Base-by-base conservation (phyloP, 2,888 invertebrate species). In the Drosophila anomalata region DNA sequence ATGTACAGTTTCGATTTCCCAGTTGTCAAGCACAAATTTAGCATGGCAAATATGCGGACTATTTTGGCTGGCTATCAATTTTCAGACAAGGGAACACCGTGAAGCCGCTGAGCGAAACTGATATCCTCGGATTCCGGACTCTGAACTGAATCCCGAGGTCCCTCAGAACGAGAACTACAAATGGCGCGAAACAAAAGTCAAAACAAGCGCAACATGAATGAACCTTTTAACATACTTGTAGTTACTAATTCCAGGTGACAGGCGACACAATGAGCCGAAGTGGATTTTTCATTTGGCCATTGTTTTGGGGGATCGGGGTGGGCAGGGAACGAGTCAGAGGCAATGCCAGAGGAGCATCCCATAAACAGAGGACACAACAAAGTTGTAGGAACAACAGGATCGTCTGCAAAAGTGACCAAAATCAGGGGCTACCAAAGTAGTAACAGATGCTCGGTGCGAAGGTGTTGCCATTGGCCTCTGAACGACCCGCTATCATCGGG, bases 151-250 rank as follows among this genome's bases (percentile, higher is more conserved):
- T 61, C 26, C 41, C 61, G 51, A 46, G 52, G 51, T 55, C 12
- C 44, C 44, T 12, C 22, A 59, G 48, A 31, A 24, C 46, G 41
- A 52, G 52, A 47, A 69, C 52, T 69, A 67, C 58, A 67, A 60
- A 60, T 78, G 79, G 82, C 68, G 67, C 74, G 84, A 80, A 79
- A 87, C 82, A 85, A 82, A 86, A 81, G 88, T 85, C 79, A 70
- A 71, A 81, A 87, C 87, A 84, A 82, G 87, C 78, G 77, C 71
- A 77, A 87, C 87, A 86, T 83, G 88, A 87, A 85, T 87, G 89
- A 87, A 87, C 89, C 89, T 88, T 87, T 89, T 89, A 88, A 81
- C 88, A 88, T 82, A 85, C 89, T 88, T 88, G 88, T 88, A 87
- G 80, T 76, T 82, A 87, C 87, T 88, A 88, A 88, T 87, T 89